Evolutionary conservation across 1,140 invertebrate species (phyloP).

Genomic region (Heliconius himera): DNA sequence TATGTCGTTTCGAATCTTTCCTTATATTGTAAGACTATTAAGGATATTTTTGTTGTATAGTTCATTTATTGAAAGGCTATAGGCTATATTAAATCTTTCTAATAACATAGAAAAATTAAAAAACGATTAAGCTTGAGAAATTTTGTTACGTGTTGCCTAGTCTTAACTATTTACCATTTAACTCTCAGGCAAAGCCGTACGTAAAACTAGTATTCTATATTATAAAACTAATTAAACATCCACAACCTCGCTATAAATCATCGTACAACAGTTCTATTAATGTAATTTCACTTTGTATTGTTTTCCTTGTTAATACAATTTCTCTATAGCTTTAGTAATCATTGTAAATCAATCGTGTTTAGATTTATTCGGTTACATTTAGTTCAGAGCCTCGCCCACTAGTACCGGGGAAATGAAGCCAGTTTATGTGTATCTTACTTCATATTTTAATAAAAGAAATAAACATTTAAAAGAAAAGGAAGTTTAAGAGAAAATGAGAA

Average conservation of each 20-base stretch:
- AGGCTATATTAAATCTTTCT: no score
- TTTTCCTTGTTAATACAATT: constrained; percentile 23
- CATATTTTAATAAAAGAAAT: background rate
- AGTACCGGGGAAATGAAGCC: constrained; percentile 31
- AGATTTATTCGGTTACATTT: constrained; percentile 37
- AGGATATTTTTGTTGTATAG: no score
- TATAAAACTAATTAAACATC: constrained; percentile 6
- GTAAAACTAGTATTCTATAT: no score
- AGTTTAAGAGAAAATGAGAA: background rate
- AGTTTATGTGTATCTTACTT: constrained; percentile 11
- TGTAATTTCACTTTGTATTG: constrained; percentile 15
- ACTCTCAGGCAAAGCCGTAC: no score
- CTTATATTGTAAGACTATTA: no score
- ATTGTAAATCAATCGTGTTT: constrained; percentile 32
- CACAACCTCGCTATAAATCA: background rate
- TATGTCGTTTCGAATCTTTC: no score
- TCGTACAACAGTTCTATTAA: background rate
- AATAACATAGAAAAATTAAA: no score
- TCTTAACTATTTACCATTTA: no score
- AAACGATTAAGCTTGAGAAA: no score
- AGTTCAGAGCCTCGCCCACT: constrained; percentile 34
- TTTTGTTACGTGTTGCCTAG: no score
- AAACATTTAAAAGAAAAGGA: background rate
- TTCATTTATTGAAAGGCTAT: no score
- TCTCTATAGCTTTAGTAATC: constrained; percentile 20